Evolutionary conservation across 1,140 invertebrate species (phyloP).

Genomic region (Bacillus rossius): DNA sequence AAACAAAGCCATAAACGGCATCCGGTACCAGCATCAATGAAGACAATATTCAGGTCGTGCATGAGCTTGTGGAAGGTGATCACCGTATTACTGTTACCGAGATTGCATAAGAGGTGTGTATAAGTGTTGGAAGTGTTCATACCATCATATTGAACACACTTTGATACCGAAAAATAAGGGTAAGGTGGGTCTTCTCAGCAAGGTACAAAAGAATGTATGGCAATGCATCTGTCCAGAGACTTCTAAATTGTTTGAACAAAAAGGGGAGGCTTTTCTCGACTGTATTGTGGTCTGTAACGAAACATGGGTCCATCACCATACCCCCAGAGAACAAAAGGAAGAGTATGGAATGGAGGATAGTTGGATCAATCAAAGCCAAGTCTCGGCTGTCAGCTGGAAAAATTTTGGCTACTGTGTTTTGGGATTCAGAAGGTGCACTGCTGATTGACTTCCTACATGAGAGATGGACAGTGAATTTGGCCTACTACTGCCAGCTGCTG

Average conservation of each 20-base stretch:
- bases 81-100: too few species aligned
- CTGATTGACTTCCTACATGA: slow-evolving; percentile 8
- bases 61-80: too few species aligned
- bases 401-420: slow-evolving; percentile 31
- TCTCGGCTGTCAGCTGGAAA: slow-evolving; percentile 22
- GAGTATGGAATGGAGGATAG: slow-evolving; percentile 9
- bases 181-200: too few species aligned
- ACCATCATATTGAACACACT: too few species aligned
- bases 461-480: not conserved
- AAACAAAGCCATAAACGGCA: too few species aligned
- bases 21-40: too few species aligned
- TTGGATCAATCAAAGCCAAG: slow-evolving; percentile 23
- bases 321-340: not conserved
- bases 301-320: not conserved
- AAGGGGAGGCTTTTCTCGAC: not conserved
- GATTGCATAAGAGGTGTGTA: too few species aligned
- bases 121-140: too few species aligned
- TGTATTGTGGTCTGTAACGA: not conserved
- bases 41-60: too few species aligned
- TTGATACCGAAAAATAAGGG: too few species aligned
- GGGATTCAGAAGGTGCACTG: slow-evolving; percentile 25
- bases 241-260: not conserved
- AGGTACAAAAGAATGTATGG: not conserved
- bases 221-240: not conserved
- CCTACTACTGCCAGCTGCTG: slow-evolving; percentile 1